Evolutionary conservation across 2,113 vertebrate genomes (phyloP).

Genomic region (Anarhynchus alexandrinus): DNA sequence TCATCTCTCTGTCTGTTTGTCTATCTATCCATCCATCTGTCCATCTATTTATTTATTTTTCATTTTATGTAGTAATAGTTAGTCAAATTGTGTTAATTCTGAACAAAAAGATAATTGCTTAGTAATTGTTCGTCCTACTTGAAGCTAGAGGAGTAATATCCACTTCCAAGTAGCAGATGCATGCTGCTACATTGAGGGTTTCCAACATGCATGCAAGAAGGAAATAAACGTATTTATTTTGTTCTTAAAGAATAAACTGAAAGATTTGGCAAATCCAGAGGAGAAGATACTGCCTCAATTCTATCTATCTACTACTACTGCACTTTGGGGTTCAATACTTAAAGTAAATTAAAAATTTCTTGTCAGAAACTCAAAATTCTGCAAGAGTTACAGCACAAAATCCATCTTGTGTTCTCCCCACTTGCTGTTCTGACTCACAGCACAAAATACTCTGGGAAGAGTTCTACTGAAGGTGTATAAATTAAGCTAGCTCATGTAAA

Average conservation of each 20-base stretch:
- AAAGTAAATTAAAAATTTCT: neutral
- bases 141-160: neutral
- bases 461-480: neutral
- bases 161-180: neutral
- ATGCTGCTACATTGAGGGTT: neutral
- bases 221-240: neutral
- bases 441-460: neutral
- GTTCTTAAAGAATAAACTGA: neutral
- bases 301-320: neutral
- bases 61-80: neutral
- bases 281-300: neutral
- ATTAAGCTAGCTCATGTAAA: neutral
- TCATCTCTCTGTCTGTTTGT: neutral
- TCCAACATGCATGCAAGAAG: neutral
- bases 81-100: neutral
- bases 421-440: neutral
- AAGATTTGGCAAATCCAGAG: neutral
- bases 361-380: neutral
- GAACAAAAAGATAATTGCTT: neutral
- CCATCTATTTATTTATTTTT: neutral
- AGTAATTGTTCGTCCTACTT: neutral
- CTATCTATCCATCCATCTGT: neutral
- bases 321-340: neutral
- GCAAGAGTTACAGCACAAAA: neutral
- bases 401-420: neutral